A percentile compares a stretch with the other conserved stretches of the same genome.
phyloP scores from a whole-genome alignment of 2,888 invertebrate genomes.

The Nycteola revayana region DNA sequence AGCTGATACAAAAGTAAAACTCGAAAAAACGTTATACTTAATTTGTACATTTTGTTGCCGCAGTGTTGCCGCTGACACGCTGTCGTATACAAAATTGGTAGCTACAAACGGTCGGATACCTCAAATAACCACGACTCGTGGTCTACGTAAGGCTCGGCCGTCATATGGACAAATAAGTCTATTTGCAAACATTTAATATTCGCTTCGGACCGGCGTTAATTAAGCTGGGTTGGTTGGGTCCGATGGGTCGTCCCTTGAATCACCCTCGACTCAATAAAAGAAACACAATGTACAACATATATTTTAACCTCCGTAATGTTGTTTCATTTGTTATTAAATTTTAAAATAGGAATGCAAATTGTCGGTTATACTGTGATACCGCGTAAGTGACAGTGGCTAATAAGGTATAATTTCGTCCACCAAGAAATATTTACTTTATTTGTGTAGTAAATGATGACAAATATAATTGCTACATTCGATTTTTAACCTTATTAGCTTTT shows the following conservation, averaged over 20 bases:
- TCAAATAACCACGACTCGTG: conserved; percentile 47
- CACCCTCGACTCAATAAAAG: conserved; percentile 39
- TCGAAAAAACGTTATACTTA: too few relatives aligned
- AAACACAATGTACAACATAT: conserved; percentile 33
- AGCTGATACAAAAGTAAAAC: too few relatives aligned
- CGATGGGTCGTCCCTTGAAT: conserved; percentile 23
- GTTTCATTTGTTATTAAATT: conserved; percentile 13
- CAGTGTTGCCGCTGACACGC: too few relatives aligned
- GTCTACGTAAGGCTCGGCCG: conserved; percentile 30
- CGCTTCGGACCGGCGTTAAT: conserved; percentile 65
- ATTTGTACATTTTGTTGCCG: too few relatives aligned
- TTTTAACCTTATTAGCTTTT: too few relatives aligned
- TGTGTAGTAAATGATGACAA: too few relatives aligned
- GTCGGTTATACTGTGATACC: too few relatives aligned
- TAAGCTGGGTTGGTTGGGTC: conserved; percentile 55
- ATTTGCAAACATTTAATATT: conserved; percentile 74
- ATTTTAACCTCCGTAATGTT: conserved; percentile 9
- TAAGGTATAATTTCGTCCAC: too few relatives aligned
- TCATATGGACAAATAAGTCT: conserved; percentile 64
- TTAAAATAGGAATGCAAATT: not conserved
- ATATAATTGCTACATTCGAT: too few relatives aligned
- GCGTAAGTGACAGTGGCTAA: too few relatives aligned
- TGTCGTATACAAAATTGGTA: too few relatives aligned
- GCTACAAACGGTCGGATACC: conserved; percentile 39
- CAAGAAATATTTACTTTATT: too few relatives aligned